phyloP scores from a whole-genome alignment of 2,113 vertebrate species.

The Spea multiplicata region DNA sequence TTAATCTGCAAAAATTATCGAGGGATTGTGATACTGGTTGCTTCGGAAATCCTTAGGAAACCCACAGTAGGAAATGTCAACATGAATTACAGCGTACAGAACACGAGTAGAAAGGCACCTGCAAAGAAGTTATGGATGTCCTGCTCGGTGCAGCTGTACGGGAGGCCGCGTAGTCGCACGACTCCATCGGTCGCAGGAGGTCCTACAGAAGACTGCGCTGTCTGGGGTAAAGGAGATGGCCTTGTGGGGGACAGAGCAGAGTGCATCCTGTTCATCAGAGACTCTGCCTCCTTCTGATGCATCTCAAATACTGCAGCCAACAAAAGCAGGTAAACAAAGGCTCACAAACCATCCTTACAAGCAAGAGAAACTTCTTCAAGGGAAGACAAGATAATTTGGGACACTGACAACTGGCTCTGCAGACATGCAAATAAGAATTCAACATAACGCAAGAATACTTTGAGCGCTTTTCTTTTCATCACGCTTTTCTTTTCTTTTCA shows the following conservation, averaged over 20 bases:
- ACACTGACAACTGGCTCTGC: too few relatives aligned
- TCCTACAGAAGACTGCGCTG: slow-evolving; percentile 12
- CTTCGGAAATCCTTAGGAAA: too few relatives aligned
- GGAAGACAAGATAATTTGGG: too few relatives aligned
- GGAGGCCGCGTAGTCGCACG: slow-evolving; percentile 83
- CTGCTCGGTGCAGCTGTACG: slow-evolving; percentile 72
- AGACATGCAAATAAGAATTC: too few relatives aligned
- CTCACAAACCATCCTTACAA: too few relatives aligned
- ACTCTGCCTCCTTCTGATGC: slow-evolving; percentile 77
- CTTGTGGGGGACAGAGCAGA: slow-evolving; percentile 51
- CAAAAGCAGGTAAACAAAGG: neutral
- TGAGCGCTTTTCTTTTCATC: too few relatives aligned
- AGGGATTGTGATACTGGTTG: too few relatives aligned
- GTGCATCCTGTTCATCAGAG: slow-evolving; percentile 68
- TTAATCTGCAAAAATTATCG: too few relatives aligned
- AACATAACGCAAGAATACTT: too few relatives aligned
- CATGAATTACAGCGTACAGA: neutral
- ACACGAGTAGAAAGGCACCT: slow-evolving; percentile 66
- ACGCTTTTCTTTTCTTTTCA: too few relatives aligned
- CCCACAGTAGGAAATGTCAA: neutral
- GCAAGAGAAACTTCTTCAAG: too few relatives aligned
- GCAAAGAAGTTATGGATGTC: slow-evolving; percentile 82
- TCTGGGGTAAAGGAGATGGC: neutral
- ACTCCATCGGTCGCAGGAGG: slow-evolving; percentile 62
- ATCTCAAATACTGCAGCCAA: slow-evolving; percentile 75